These are phyloP conservation scores for Steinernema hermaphroditum DNA, from an alignment of 2,888 invertebrate genomes.

Conservation along the genomic window DNA sequence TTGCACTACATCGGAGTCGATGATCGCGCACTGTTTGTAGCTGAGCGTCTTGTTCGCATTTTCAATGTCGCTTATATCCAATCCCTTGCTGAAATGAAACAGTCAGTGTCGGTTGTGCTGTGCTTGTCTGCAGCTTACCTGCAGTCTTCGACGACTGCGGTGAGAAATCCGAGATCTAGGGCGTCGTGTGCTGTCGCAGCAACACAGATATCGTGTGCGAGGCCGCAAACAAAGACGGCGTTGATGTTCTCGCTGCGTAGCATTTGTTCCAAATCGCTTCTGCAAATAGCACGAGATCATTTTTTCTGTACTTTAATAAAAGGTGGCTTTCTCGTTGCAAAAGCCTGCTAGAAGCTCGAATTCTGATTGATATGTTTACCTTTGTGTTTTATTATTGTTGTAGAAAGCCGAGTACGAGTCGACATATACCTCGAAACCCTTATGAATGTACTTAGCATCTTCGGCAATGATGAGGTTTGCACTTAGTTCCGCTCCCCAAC, in stretches of 20 bases:
- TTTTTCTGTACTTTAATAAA: background rate
- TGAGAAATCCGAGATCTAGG: slow-evolving; percentile 49
- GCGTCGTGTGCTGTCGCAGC: slow-evolving; percentile 53
- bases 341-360: background rate
- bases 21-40: slow-evolving; percentile 50
- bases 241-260: slow-evolving; percentile 80
- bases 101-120: background rate
- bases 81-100: slow-evolving; percentile 53
- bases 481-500: slow-evolving; percentile 91
- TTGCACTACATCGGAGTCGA: slow-evolving; percentile 41
- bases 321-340: no score
- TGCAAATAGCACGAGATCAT: slow-evolving; percentile 69
- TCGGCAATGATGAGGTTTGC: slow-evolving; percentile 73
- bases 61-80: slow-evolving; percentile 51
- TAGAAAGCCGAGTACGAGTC: slow-evolving; percentile 98
- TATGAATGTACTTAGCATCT: slow-evolving; percentile 65
- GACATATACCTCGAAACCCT: slow-evolving; percentile 87
- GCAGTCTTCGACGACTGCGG: slow-evolving; percentile 55
- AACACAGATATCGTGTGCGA: slow-evolving; percentile 95
- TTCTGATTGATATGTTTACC: background rate
- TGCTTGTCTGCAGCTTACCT: slow-evolving; percentile 48
- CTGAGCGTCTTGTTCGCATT: slow-evolving; percentile 54
- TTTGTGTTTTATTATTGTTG: slow-evolving; percentile 78
- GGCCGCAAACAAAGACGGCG: slow-evolving; percentile 89
- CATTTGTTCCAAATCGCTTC: slow-evolving; percentile 82